Conservation (phyloP, 1,140 invertebrate species). For the Plectrocnemia conspersa region DNA sequence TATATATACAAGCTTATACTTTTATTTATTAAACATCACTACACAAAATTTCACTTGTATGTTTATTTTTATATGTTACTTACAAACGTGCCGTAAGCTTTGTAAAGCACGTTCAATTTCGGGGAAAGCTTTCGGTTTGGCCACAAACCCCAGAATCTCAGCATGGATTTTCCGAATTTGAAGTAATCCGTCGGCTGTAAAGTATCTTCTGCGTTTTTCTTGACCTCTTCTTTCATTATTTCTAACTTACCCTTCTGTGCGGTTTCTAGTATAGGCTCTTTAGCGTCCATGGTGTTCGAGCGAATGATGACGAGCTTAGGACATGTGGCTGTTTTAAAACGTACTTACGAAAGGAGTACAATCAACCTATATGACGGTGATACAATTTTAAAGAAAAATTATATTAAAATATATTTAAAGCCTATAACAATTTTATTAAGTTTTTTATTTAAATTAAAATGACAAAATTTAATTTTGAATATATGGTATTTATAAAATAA, state of each 20-base stretch:
- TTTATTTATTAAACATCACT: conserved; percentile 1
- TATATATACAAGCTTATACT: neutral
- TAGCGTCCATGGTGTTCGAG: too few relatives aligned
- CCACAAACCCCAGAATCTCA: conserved; percentile 26
- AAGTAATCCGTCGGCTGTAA: conserved; percentile 22
- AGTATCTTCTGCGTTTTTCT: too few relatives aligned
- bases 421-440: too few relatives aligned
- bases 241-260: too few relatives aligned
- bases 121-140: conserved; percentile 9
- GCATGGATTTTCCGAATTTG: conserved; percentile 27
- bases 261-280: too few relatives aligned
- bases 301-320: too few relatives aligned
- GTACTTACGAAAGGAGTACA: neutral
- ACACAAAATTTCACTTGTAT: conserved; percentile 2
- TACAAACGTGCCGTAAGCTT: conserved; percentile 28
- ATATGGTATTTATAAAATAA: too few relatives aligned
- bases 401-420: too few relatives aligned
- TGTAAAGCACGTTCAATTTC: conserved; percentile 8
- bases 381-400: too few relatives aligned
- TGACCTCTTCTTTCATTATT: neutral
- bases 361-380: neutral
- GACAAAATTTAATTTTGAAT: too few relatives aligned
- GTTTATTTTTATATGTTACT: neutral
- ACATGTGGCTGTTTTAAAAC: neutral
- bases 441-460: too few relatives aligned